A percentile compares a stretch with the other conserved stretches of the same genome.
phyloP scores from a whole-genome alignment of 2,797 vertebrate species.

The Pempheris klunzingeri region DNA sequence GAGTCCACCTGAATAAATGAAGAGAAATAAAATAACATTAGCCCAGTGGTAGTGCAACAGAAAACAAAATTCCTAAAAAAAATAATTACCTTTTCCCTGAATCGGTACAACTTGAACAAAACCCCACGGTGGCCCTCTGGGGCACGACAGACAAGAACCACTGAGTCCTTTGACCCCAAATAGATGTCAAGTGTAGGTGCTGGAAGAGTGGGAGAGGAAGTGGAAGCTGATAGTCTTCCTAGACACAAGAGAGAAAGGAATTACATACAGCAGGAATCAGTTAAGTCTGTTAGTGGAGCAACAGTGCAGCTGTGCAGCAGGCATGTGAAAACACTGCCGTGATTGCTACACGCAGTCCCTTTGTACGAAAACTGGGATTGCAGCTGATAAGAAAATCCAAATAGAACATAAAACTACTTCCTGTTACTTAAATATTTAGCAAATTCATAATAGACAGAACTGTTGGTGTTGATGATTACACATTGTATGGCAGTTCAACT shows the following conservation, averaged over 20 bases:
- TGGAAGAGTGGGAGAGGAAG: constrained; percentile 23
- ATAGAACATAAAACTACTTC: neutral
- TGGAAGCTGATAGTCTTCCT: constrained; percentile 62
- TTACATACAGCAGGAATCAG: neutral
- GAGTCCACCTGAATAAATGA: constrained; percentile 64
- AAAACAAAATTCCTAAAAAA: constrained; percentile 4
- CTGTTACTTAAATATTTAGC: neutral
- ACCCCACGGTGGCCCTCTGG: constrained; percentile 62
- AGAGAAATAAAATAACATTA: constrained; percentile 3
- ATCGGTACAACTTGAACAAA: constrained; percentile 62
- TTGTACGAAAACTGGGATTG: constrained; percentile 9
- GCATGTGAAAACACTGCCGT: neutral
- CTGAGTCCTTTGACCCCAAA: constrained; percentile 15
- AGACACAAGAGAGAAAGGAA: constrained; percentile 1
- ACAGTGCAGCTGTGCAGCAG: neutral
- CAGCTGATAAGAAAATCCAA: neutral
- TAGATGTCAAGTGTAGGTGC: constrained; percentile 60
- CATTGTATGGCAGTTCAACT: neutral
- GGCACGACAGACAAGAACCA: constrained; percentile 68
- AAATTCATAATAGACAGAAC: neutral
- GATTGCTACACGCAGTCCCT: constrained; percentile 10
- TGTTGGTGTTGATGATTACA: neutral
- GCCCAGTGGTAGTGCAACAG: neutral
- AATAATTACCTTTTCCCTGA: constrained; percentile 44
- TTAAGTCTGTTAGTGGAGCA: constrained; percentile 14